phyloP scores from a whole-genome alignment of 2,888 invertebrate species.

The Phyto melanocephala region DNA sequence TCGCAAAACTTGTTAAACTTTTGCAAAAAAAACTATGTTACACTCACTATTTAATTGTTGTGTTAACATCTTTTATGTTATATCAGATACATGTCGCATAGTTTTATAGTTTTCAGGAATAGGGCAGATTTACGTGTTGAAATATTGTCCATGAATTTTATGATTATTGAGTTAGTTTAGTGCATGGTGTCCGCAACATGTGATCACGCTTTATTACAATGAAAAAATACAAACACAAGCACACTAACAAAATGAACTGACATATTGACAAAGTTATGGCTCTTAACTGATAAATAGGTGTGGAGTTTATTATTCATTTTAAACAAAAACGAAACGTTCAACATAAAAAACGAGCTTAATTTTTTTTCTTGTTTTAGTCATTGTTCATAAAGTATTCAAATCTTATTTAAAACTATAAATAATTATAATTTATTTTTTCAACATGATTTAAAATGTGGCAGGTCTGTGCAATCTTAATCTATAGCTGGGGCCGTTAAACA shows the following conservation, averaged over 20 bases:
- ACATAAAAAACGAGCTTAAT: conserved; percentile 52
- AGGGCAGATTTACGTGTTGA: conserved; percentile 8
- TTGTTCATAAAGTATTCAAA: conserved; percentile 60
- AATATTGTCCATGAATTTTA: conserved; percentile 24
- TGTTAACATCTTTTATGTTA: neutral
- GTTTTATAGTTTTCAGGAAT: neutral
- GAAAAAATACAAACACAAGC: conserved; percentile 10
- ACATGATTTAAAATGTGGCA: conserved; percentile 1
- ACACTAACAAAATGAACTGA: conserved; percentile 59
- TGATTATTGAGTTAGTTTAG: conserved; percentile 15
- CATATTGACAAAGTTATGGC: conserved; percentile 71
- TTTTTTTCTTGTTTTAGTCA: conserved; percentile 43
- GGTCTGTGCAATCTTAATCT: neutral
- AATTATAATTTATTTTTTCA: conserved; percentile 58
- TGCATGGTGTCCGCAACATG: neutral
- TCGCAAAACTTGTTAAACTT: neutral
- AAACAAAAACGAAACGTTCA: conserved; percentile 26
- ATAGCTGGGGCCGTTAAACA: too few relatives aligned
- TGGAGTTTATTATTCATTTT: conserved; percentile 64
- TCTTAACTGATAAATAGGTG: conserved; percentile 69
- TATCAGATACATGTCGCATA: neutral
- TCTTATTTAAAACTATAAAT: conserved; percentile 60
- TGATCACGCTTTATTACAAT: conserved; percentile 44
- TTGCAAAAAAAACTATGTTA: neutral
- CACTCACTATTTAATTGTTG: neutral